Evolutionary conservation across 2,888 invertebrate genomes (phyloP).

Genomic region (Trissolcus japonicus): DNA sequence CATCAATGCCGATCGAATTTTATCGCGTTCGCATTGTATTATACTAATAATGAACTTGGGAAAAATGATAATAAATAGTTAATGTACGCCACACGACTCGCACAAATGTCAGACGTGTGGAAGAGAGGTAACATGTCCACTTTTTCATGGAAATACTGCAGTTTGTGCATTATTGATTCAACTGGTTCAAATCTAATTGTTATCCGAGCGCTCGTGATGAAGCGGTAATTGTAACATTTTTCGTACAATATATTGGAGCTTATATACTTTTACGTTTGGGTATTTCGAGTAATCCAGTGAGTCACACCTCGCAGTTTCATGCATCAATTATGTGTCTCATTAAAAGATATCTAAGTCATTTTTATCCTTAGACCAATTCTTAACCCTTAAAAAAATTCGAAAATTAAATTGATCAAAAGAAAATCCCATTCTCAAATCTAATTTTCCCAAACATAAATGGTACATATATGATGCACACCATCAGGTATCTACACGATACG

Average conservation of each 20-base stretch:
- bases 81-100: slow-evolving; percentile 26
- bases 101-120: slow-evolving; percentile 25
- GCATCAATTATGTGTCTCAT: too few species aligned
- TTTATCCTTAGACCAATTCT: too few species aligned
- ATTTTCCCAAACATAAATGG: too few species aligned
- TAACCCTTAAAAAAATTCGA: too few species aligned
- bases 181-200: slow-evolving; percentile 34
- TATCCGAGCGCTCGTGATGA: slow-evolving; percentile 11
- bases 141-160: slow-evolving; percentile 30
- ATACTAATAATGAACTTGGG: slow-evolving; percentile 39
- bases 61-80: slow-evolving; percentile 35
- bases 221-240: slow-evolving; percentile 31
- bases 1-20: slow-evolving; percentile 10
- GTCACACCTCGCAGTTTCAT: not conserved
- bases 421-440: too few species aligned
- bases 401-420: too few species aligned
- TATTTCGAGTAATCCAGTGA: not conserved
- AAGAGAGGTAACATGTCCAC: slow-evolving; percentile 21
- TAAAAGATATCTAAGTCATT: too few species aligned
- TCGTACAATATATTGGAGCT: slow-evolving; percentile 2
- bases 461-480: too few species aligned
- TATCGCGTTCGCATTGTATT: slow-evolving; percentile 15
- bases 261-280: slow-evolving; percentile 1
- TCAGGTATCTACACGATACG: too few species aligned
- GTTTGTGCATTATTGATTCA: slow-evolving; percentile 42